Conservation (phyloP, 2,113 vertebrate species). For the Sialia sialis region DNA sequence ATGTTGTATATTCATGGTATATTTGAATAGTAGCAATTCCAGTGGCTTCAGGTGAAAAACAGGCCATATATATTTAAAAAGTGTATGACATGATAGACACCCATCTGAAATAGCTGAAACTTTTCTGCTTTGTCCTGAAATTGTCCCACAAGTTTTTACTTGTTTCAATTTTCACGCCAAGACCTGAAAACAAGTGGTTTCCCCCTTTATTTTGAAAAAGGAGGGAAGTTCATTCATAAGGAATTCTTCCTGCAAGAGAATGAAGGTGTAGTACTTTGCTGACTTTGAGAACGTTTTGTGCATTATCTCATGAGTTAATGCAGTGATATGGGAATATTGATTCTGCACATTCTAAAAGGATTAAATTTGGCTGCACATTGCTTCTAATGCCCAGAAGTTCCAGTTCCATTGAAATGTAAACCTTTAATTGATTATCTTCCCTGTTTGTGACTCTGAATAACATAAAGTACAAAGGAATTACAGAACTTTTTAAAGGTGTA, state of each 20-base stretch:
- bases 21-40: background rate
- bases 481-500: background rate
- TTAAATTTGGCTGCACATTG: background rate
- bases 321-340: background rate
- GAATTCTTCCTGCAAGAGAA: background rate
- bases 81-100: background rate
- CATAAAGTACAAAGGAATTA: background rate
- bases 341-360: conserved; percentile 21
- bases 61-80: background rate
- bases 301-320: conserved; percentile 26
- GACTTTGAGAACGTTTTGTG: background rate
- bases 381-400: conserved; percentile 33
- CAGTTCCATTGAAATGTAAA: conserved; percentile 42
- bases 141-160: background rate
- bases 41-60: background rate
- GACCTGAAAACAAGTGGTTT: background rate
- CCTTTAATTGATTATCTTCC: conserved; percentile 32
- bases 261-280: background rate
- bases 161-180: background rate
- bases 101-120: background rate
- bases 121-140: background rate
- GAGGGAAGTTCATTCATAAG: background rate
- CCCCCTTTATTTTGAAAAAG: background rate
- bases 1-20: background rate
- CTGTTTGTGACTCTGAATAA: background rate